Base-by-base conservation (phyloP, 1,140 invertebrate species). In the Leptinotarsa undecemlineata region DNA sequence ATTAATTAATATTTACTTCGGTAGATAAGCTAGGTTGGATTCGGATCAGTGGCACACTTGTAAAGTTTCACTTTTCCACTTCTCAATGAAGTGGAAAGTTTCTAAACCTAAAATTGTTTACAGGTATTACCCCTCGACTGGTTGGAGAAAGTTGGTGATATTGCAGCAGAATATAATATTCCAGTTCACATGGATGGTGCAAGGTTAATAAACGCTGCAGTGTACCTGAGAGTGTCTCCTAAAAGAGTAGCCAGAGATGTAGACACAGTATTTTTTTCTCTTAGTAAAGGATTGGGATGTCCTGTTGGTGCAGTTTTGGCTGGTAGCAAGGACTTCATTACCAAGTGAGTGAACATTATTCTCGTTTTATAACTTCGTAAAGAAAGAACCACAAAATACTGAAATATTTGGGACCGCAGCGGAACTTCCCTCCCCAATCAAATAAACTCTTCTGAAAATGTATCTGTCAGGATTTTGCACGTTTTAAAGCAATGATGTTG, bases 131-230 rank as follows among this genome's bases (percentile, higher is more conserved):
- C 96, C 0, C 79, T 94, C 21, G 84, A 89, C 3, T 98, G 94
- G 91, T 82, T 98, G 15, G 88, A 94, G 74, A 85, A 96, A 83
- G 83, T 97, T 1, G 86, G 88, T 11, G 81, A 83, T 13, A 75
- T 95, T 17, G 91, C 93, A 6, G 90, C 90, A 74, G 85, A 89
- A 42, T 80, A 90, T 81, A 86, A 89, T 17, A 83, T 98, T 4
- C 88, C 89, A 0, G 82, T 97, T 4, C 97, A 99, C 84, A 90
- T 98, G 90, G 97, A 99, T 84, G 97, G 97, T 8, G 96, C 97
- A 0, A 86, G 97, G 67, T 80, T 99, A n/a, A 92, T 97, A 86
- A 98, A 98, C 85, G 96, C 96, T 2, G 90, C 91, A 1, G 87
- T 92, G 11, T 88, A 89, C 20, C 86, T 91, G 2, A 87, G 89